Evolutionary conservation across 2,113 vertebrate genomes (phyloP), one percentile per base, ranked within the genome.

Genomic region (Rafetus swinhoei): DNA sequence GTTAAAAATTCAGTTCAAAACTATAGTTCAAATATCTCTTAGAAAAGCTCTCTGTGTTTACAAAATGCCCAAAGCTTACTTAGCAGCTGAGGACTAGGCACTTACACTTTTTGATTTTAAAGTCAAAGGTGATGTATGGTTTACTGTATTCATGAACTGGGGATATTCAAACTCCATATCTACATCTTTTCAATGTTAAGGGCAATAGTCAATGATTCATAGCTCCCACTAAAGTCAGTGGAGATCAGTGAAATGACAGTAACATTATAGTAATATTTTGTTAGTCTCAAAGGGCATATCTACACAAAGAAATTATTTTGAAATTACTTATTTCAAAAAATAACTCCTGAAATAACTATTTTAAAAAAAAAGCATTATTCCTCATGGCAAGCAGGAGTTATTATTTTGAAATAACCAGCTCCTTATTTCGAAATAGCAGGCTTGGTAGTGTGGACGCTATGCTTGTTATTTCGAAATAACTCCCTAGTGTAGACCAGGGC

Each of bases 121-220:
- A 90, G 18, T 88, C 89, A 86, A 8, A n/a, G 9, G 3, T 1
- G 24, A 86, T 74, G 35, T 5, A 32, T 21, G 65, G 50, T 92
- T 96, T 83, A 65, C 24, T 59, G 24, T 59, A 59, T 59, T 89
- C 62, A 65, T 53, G 3, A 89, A 88, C 80, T 56, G n/a, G n/a
- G 86, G 4, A 29, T 89, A 90, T 88, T 56, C 65, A 60, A 95
- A 85, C 86, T 86, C 39, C 29, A 25, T 9, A 32, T 3, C 89
- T 94, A 86, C 79, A 81, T 89, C 0, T 60, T 88, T 93, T 16
- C 35, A 76, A 85, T 25, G 39, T 83, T 95, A 87, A 21, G 90
- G 50, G 81, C 81, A 89, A 29, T 1, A 84, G 2, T 9, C 9
- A 9, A 8, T 52, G 52, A 29, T 95, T 95, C 87, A 62, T 32